Percentiles rank a stretch among this genome's conserved stretches.
Evolutionary conservation across 2,113 vertebrate species (phyloP).

Genomic region (Cyanoramphus novaezelandiae): DNA sequence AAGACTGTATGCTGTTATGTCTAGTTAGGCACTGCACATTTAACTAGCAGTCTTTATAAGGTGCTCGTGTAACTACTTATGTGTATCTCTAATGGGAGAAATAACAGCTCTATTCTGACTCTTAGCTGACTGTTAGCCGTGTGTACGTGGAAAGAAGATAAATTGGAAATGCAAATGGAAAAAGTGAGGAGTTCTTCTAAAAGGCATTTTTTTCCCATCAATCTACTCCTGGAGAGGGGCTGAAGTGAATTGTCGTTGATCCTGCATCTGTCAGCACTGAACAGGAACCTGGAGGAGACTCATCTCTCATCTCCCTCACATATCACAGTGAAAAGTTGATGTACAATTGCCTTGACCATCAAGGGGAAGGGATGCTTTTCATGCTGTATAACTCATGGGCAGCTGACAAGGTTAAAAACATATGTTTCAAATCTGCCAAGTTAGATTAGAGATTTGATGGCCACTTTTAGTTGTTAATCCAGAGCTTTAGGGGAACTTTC

Average conservation of each 20-base stretch:
- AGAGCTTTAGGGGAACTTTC: not conserved
- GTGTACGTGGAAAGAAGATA: not conserved
- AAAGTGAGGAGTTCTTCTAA: not conserved
- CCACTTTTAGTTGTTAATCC: slow-evolving; percentile 20
- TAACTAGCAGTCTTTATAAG: not conserved
- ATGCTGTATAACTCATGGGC: not conserved
- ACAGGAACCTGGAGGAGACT: not conserved
- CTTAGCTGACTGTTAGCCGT: not conserved
- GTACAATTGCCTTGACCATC: not conserved
- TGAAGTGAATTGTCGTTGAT: not conserved
- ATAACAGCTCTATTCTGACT: not conserved
- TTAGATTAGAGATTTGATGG: not conserved
- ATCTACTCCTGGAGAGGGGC: not conserved
- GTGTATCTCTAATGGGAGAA: not conserved
- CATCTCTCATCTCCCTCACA: slow-evolving; percentile 9
- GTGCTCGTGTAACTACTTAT: not conserved
- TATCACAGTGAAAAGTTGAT: not conserved
- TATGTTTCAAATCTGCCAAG: not conserved
- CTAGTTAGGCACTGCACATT: slow-evolving; percentile 30
- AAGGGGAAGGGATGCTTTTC: not conserved
- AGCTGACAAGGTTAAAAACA: slow-evolving; percentile 46
- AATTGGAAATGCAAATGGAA: not conserved
- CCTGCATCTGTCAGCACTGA: not conserved
- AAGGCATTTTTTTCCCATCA: not conserved
- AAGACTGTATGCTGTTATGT: not conserved